Evolutionary conservation across 2,797 vertebrate species (phyloP), one percentile per base, ranked within the genome.

Genomic region (Paguma larvata): DNA sequence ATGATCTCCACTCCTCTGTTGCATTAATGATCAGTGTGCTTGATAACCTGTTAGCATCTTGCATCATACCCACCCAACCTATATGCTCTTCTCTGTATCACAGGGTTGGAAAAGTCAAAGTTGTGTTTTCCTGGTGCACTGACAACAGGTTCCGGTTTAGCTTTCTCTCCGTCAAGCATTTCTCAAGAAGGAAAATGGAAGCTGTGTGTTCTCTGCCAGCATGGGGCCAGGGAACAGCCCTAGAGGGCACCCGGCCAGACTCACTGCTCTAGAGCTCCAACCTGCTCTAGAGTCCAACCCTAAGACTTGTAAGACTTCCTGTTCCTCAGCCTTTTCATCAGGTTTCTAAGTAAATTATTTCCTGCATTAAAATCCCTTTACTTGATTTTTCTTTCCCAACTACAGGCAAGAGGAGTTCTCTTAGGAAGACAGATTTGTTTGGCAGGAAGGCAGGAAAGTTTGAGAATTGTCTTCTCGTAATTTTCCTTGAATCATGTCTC

Each of bases 201-300:
- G 34, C 51, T n/a, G 3, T 68, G 62, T 41, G 38, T 56, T 77
- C 7, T 46, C 41, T 62, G 6, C 13, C 19, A 30, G 16, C 18
- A 80, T 18, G 62, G n/a, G 25, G 12, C 7, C 38, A 25, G 14
- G 8, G 34, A 0, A 14, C 0, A 23, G 3, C 19, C 19, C 12
- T 19, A 0, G 2, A 51, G 63, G 13, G 34, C 19, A 73, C 16
- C 67, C 63, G 51, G 30, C 1, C 5, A 34, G 27, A 27, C 30
- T 63, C 70, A 11, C 14, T 67, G 18, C 12, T 62, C 3, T 12
- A 2, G 62, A 78, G 6, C 30, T 44, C 15, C 32, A 53, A 1
- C 11, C 38, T 38, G 38, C 38, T 38, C 38, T 38, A 38, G 38
- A 38, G 38, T 38, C 38, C 38, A 38, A 38, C 38, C 38, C 46